Conservation (phyloP, 2,888 invertebrate genomes). For the Drosophila longiperda region DNA sequence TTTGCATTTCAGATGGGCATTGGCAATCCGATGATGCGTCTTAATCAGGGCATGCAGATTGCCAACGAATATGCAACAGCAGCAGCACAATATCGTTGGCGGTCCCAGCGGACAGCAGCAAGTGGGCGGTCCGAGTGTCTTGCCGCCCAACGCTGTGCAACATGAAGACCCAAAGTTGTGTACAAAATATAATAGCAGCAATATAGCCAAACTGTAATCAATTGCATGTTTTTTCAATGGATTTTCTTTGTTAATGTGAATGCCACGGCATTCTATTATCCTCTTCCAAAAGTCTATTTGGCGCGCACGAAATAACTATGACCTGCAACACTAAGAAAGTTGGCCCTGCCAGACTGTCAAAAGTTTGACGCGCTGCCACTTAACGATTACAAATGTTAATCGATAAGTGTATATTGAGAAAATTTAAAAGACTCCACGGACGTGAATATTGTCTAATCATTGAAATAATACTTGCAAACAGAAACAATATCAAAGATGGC, state of each 20-base stretch:
- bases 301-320: slow-evolving; percentile 24
- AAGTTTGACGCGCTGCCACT: neutral
- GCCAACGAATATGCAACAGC: slow-evolving; percentile 85
- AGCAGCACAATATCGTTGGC: slow-evolving; percentile 76
- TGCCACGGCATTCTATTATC: neutral
- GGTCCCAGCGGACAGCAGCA: slow-evolving; percentile 69
- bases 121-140: slow-evolving; percentile 65
- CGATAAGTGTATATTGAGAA: slow-evolving; percentile 13
- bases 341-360: slow-evolving; percentile 13
- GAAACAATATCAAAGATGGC: slow-evolving; percentile 60
- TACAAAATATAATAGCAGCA: slow-evolving; percentile 89
- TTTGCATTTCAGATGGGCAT: slow-evolving; percentile 77
- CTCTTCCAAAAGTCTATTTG: neutral
- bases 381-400: neutral
- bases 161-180: no score
- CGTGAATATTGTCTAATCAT: neutral
- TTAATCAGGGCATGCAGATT: slow-evolving; percentile 85
- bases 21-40: slow-evolving; percentile 84
- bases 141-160: slow-evolving; percentile 78
- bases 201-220: neutral
- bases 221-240: neutral
- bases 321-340: neutral
- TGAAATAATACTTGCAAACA: neutral
- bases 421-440: neutral
- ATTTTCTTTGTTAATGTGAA: neutral